Conservation (phyloP, 2,888 invertebrate genomes). For the Eudemis profundana region DNA sequence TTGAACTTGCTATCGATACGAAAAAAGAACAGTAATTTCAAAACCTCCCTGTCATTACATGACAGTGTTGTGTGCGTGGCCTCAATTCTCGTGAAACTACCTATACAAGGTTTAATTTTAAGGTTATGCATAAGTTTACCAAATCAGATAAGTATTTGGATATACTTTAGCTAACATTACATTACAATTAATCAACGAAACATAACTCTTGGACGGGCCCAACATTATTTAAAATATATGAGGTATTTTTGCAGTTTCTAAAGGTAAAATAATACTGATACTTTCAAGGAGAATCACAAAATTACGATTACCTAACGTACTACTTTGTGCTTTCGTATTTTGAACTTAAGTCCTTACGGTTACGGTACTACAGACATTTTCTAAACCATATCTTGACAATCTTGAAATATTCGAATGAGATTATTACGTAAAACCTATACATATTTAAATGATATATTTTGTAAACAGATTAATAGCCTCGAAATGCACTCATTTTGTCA, state of each 20-base stretch:
- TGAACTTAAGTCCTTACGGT: slow-evolving; percentile 23
- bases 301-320: slow-evolving; percentile 11
- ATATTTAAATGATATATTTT: no score
- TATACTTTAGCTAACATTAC: slow-evolving; percentile 56
- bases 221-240: slow-evolving; percentile 47
- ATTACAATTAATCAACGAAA: slow-evolving; percentile 52
- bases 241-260: slow-evolving; percentile 42
- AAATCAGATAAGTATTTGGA: no score
- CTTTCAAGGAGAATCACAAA: slow-evolving; percentile 23
- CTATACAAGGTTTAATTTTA: no score
- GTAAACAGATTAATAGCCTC: no score
- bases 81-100: no score
- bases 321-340: slow-evolving; percentile 22
- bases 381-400: background rate
- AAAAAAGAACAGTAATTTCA: no score
- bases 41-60: no score
- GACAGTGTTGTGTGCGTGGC: no score
- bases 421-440: no score
- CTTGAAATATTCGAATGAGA: background rate
- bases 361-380: background rate
- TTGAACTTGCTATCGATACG: no score
- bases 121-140: no score
- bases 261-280: slow-evolving; percentile 44
- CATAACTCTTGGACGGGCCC: slow-evolving; percentile 58
- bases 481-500: no score